Evolutionary conservation across 2,888 invertebrate genomes (phyloP), one percentile per base, ranked within the genome.

Genomic region (Endotricha flammealis): DNA sequence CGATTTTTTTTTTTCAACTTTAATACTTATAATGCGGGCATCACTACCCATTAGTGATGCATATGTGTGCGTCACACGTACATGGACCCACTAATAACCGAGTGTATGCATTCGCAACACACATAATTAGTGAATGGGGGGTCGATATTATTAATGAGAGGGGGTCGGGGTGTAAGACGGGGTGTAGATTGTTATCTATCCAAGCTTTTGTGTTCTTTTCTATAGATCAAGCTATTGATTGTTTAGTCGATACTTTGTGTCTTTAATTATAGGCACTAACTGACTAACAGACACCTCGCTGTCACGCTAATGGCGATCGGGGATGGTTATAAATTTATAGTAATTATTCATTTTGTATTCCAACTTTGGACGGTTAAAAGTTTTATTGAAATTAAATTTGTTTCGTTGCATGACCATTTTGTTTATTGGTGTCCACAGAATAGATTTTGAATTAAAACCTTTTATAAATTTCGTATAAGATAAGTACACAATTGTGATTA

Each of bases 71-170:
- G 52, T 48, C 30, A 32, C 42, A 41, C 41, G 46, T 44, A 50
- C 38, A 33, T 38, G 46, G 40, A 48, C 7, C 6, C 20, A 48
- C 48, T 48, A 46, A 48, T 40, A 39, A 46, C 48, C 42, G 47
- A 46, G 50, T 52, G 63, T 60, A 65, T 83, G 83, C 86, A 86
- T 87, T 86, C 80, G 85, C 83, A 81, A 80, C 82, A 79, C 74
- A 80, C 73, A 78, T 86, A 87, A 87, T 87, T 87, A 87, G 87
- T 85, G 77, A 73, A 78, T 70, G 59, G 20, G n/a, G 71, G 82
- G 81, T 79, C 76, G 77, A 83, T 83, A 85, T 78, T 86, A 85
- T 86, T 87, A 86, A 87, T 87, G 87, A 87, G 86, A 57, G 73
- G 74, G 73, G 64, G 64, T 61, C 42, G 47, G 39, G 59, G 54